A percentile compares a stretch with the other conserved stretches of the same genome.
phyloP scores from a whole-genome alignment of 1,140 invertebrate species.

The Lasioglossum albipes region DNA sequence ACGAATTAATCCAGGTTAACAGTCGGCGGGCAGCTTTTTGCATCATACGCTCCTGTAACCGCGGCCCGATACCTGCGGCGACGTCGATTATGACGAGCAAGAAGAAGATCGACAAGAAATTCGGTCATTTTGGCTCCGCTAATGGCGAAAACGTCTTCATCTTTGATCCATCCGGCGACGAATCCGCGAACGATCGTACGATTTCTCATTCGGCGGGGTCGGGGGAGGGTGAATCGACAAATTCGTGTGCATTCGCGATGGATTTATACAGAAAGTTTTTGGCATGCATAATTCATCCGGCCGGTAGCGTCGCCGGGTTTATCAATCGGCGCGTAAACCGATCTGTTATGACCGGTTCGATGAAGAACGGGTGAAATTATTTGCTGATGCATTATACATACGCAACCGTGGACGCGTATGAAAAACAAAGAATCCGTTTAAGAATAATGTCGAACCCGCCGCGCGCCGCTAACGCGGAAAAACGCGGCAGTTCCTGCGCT shows the following conservation, averaged over 20 bases:
- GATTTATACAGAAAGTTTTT: constrained; percentile 44
- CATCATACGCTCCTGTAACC: background rate
- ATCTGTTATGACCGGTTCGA: constrained; percentile 39
- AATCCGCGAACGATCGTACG: background rate
- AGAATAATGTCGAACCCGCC: constrained; percentile 1
- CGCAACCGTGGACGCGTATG: background rate
- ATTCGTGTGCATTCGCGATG: constrained; percentile 10
- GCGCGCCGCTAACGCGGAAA: background rate
- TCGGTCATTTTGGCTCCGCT: constrained; percentile 44
- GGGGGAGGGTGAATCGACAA: background rate
- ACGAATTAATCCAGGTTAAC: constrained; percentile 15
- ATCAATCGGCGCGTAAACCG: constrained; percentile 16
- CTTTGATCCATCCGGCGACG: constrained; percentile 31
- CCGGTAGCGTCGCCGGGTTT: background rate
- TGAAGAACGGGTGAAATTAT: constrained; percentile 32
- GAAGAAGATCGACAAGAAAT: constrained; percentile 46
- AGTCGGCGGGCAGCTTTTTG: constrained; percentile 15
- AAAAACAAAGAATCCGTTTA: background rate
- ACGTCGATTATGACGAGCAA: constrained; percentile 44
- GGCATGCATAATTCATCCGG: constrained; percentile 35
- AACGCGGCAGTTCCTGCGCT: background rate
- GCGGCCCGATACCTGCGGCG: constrained; percentile 21
- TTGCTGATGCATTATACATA: constrained; percentile 13
- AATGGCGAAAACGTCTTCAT: constrained; percentile 57
- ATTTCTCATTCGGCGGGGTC: background rate